Evolutionary conservation across 1,140 invertebrate species (phyloP).

Genomic region (Saccostrea glomerata): DNA sequence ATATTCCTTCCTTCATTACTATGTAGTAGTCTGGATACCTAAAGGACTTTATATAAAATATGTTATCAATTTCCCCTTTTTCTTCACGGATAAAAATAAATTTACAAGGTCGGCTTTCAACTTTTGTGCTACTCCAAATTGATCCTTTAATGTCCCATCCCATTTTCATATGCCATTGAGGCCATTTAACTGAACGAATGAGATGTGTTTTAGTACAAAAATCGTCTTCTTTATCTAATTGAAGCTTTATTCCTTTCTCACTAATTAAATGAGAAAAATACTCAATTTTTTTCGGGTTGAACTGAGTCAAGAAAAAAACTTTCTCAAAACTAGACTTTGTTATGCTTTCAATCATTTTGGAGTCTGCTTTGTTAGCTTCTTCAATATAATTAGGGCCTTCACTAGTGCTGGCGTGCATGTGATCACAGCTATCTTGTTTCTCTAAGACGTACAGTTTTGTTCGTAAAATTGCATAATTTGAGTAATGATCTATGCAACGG

Average conservation of each 20-base stretch:
- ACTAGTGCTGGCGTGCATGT: background rate
- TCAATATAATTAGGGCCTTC: background rate
- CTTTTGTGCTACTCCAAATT: background rate
- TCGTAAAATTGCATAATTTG: no score
- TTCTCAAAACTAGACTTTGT: background rate
- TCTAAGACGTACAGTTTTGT: no score
- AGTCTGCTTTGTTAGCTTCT: background rate
- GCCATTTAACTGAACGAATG: background rate
- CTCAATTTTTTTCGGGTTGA: background rate
- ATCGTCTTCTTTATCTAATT: background rate
- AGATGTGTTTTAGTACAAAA: background rate
- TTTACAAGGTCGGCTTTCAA: background rate
- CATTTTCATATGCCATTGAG: background rate
- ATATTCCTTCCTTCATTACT: background rate
- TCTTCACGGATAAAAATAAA: background rate
- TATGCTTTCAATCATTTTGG: background rate
- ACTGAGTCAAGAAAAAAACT: background rate
- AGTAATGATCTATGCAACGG: no score
- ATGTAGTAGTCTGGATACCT: background rate
- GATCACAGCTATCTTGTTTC: no score
- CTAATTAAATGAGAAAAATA: background rate
- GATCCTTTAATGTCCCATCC: background rate
- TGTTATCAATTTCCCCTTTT: background rate
- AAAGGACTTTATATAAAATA: background rate
- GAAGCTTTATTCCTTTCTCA: background rate